A percentile compares a stretch with the other conserved stretches of the same genome.
These are phyloP conservation scores for Syngnathoides biaculeatus DNA, from an alignment of 2,113 vertebrate species.

Conservation along the genomic window DNA sequence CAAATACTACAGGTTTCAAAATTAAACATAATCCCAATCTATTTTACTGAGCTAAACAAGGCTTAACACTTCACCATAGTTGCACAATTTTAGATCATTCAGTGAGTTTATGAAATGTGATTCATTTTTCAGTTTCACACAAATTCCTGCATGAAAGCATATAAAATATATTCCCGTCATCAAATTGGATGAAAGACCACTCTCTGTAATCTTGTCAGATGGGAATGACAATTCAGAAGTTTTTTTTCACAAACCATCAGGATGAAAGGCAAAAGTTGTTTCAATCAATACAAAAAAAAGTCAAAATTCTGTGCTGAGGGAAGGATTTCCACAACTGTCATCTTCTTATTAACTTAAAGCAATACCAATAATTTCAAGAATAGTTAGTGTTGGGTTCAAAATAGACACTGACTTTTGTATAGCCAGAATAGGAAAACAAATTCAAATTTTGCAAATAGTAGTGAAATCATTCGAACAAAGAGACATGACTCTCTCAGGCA, in stretches of 20 bases:
- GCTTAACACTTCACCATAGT: neutral
- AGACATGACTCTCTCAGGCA: neutral
- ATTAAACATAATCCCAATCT: neutral
- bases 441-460: neutral
- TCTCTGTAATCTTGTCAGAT: neutral
- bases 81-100: neutral
- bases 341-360: neutral
- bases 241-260: neutral
- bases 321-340: neutral
- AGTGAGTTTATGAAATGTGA: conserved; percentile 3
- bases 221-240: neutral
- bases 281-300: conserved; percentile 7
- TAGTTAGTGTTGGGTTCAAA: neutral
- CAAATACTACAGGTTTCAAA: conserved; percentile 3
- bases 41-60: neutral
- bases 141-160: neutral
- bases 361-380: conserved; percentile 3
- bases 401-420: neutral
- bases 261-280: conserved; percentile 41
- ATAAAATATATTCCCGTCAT: conserved; percentile 1
- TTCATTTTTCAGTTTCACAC: neutral
- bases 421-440: neutral
- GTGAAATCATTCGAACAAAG: neutral
- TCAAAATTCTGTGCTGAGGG: neutral
- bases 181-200: neutral